Evolutionary conservation across 53 echinoderm and acorn worm species (phyloP).

Genomic region (Holothuria scabra): DNA sequence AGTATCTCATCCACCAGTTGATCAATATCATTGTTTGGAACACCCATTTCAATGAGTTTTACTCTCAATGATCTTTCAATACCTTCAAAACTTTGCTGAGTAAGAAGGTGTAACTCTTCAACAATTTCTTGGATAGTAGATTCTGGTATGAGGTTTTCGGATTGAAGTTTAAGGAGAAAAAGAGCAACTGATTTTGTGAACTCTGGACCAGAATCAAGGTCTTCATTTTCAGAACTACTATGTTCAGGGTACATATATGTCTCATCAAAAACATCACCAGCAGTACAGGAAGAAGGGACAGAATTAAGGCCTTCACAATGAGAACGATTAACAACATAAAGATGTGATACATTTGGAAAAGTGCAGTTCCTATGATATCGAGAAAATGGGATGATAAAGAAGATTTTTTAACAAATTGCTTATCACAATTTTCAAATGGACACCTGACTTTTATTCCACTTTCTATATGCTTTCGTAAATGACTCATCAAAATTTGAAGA

Average conservation of each 20-base stretch:
- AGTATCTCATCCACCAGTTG: no score
- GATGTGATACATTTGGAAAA: conserved; percentile 23
- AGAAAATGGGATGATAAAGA: conserved; percentile 41
- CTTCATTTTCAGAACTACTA: neutral
- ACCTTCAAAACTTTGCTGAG: conserved; percentile 4
- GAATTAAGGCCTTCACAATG: conserved; percentile 4
- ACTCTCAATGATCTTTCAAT: neutral
- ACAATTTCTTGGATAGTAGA: conserved; percentile 44
- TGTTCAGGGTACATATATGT: neutral
- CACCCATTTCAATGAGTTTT: no score
- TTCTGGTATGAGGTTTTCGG: conserved; percentile 37
- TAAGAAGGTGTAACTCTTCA: conserved; percentile 30
- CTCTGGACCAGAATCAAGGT: neutral
- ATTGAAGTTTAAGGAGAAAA: conserved; percentile 34
- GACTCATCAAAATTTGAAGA: conserved; percentile 10
- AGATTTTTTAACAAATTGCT: conserved; percentile 25
- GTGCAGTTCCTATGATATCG: conserved; percentile 34
- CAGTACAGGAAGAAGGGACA: neutral
- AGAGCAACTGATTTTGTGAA: conserved; percentile 13
- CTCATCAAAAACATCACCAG: neutral
- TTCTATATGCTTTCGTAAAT: conserved; percentile 38
- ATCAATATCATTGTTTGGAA: no score
- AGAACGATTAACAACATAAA: conserved; percentile 7
- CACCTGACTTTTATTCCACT: conserved; percentile 30
- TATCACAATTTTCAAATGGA: conserved; percentile 43